Percentiles rank a stretch among this genome's conserved stretches.
Evolutionary conservation across 53 echinoderm and acorn worm species (phyloP).

Genomic region (Luidia sarsii): DNA sequence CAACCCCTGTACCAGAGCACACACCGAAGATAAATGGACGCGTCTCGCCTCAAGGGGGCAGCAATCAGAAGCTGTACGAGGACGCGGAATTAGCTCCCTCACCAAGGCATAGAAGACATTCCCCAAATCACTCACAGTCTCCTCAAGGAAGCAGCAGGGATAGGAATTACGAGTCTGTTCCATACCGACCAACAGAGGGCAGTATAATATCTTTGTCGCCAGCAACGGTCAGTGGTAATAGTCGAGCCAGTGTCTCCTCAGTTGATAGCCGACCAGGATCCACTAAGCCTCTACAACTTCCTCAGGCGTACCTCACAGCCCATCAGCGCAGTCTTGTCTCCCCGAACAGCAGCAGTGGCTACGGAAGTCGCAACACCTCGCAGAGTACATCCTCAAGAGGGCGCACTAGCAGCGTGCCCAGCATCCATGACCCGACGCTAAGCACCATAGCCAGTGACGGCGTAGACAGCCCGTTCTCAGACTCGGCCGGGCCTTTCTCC

Average conservation of each 20-base stretch:
- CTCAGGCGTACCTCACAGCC: conserved; percentile 64
- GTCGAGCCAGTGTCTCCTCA: conserved; percentile 31
- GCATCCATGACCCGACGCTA: conserved; percentile 22
- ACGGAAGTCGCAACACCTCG: conserved; percentile 88
- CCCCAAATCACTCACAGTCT: no score
- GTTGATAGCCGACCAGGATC: conserved; percentile 39
- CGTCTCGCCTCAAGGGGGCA: conserved; percentile 42
- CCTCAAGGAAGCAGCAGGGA: no score
- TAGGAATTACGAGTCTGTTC: background rate
- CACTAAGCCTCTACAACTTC: conserved; percentile 47
- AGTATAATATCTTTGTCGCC: conserved; percentile 4
- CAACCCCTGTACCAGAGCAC: no score
- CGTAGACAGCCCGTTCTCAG: conserved; percentile 49
- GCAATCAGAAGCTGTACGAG: conserved; percentile 2
- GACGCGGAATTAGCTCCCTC: background rate
- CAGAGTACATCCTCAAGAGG: conserved; percentile 57
- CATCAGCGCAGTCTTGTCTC: conserved; percentile 61
- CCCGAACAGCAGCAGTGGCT: conserved; percentile 84
- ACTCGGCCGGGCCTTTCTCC: conserved; percentile 27
- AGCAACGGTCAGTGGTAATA: conserved; percentile 5
- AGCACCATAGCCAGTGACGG: background rate
- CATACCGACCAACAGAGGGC: background rate
- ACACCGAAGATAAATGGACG: conserved; percentile 17
- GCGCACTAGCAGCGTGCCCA: conserved; percentile 42
- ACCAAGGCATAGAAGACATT: conserved; percentile 10